phyloP scores from a whole-genome alignment of 2,888 invertebrate genomes.

The Tortrix viridana region DNA sequence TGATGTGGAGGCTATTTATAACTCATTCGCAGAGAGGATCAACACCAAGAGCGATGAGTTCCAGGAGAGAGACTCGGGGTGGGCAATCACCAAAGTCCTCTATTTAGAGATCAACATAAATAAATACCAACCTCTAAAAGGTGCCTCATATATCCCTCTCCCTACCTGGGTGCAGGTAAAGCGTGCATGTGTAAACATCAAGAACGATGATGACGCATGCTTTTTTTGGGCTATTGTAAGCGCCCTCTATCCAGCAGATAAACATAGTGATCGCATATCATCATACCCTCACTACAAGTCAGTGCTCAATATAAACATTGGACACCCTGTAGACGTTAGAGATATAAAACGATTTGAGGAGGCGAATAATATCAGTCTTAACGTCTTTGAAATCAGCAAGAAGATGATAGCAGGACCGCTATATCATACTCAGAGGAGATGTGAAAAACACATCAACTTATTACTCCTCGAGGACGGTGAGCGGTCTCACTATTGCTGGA shows the following conservation, averaged over 20 bases:
- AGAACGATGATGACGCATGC: not conserved
- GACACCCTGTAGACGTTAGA: not conserved
- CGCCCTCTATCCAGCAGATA: not conserved
- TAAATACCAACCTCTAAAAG: not conserved
- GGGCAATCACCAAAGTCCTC: not conserved
- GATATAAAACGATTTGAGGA: not conserved
- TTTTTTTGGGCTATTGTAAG: not conserved
- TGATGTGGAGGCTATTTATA: not conserved
- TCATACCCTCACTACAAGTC: not conserved
- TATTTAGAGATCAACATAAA: conserved; percentile 5
- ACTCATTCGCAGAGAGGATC: not conserved
- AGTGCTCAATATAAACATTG: not conserved
- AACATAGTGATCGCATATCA: not conserved
- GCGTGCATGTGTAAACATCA: not conserved
- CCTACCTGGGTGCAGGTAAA: not conserved
- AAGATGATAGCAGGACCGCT: not conserved
- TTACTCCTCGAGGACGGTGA: too few relatives aligned
- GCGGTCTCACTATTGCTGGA: too few relatives aligned
- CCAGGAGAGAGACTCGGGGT: not conserved
- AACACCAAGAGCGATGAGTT: conserved; percentile 5
- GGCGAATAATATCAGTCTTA: not conserved
- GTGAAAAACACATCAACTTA: too few relatives aligned
- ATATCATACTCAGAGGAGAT: too few relatives aligned
- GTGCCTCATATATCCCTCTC: not conserved
- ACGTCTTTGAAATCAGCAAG: not conserved